Conservation (phyloP, 2,113 vertebrate genomes). For the Thalassarche chlororhynchos region DNA sequence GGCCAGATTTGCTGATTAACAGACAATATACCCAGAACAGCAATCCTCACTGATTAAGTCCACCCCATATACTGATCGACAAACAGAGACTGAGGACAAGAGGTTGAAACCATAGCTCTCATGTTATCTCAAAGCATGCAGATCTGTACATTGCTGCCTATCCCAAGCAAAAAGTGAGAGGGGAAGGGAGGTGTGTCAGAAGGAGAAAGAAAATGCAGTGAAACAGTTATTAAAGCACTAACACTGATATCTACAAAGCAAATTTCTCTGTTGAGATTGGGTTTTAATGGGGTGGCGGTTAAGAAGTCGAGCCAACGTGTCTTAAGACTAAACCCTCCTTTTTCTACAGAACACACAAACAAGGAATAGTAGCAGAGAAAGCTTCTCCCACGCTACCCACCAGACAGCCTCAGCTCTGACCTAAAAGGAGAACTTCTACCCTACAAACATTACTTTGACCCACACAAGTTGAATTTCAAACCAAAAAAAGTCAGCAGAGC, state of each 20-base stretch:
- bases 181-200: not conserved
- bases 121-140: not conserved
- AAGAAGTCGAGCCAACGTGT: not conserved
- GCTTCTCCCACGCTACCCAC: not conserved
- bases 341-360: not conserved
- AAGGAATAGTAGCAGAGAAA: not conserved
- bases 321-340: not conserved
- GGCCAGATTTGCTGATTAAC: not conserved
- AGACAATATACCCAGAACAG: not conserved
- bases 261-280: not conserved
- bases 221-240: not conserved
- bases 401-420: not conserved
- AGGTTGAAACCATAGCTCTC: not conserved
- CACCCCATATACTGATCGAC: rapidly evolving
- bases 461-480: not conserved
- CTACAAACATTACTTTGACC: not conserved
- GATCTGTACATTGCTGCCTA: not conserved
- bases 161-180: not conserved
- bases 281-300: not conserved
- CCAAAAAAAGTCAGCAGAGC: not conserved
- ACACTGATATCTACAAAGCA: not conserved
- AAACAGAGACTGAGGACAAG: not conserved
- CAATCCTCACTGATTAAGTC: not conserved
- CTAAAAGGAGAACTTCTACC: not conserved
- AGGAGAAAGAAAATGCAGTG: not conserved